These are phyloP conservation scores for Alouatta palliata DNA, from an alignment of 2,113 vertebrate species.

Conservation along the genomic window DNA sequence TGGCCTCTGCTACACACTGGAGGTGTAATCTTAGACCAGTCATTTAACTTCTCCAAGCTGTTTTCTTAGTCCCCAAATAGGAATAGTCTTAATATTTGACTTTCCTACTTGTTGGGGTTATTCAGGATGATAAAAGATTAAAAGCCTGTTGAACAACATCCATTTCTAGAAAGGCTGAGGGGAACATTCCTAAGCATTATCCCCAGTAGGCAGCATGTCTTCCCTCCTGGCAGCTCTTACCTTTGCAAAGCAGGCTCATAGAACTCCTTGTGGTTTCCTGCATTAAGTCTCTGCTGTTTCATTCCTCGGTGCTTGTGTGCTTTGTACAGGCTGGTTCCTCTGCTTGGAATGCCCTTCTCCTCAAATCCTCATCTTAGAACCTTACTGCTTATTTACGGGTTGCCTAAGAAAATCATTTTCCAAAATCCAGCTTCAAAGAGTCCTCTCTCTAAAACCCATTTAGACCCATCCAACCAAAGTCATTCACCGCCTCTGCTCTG, in stretches of 20 bases:
- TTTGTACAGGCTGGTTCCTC: not conserved
- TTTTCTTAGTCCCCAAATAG: not conserved
- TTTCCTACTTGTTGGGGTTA: not conserved
- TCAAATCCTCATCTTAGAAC: not conserved
- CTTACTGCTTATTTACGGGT: not conserved
- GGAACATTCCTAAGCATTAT: not conserved
- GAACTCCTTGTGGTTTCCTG: not conserved
- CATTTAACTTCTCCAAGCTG: not conserved
- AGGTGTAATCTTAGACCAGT: not conserved
- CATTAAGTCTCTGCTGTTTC: not conserved
- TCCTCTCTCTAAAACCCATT: not conserved
- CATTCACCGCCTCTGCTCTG: accelerated
- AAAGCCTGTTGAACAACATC: not conserved
- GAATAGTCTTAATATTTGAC: not conserved
- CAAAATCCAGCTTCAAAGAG: not conserved
- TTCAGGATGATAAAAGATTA: not conserved
- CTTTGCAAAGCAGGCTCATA: not conserved
- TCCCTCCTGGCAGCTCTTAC: not conserved
- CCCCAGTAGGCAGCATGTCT: not conserved
- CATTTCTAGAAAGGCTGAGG: not conserved
- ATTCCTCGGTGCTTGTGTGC: not conserved
- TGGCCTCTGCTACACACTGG: not conserved
- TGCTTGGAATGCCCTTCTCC: not conserved
- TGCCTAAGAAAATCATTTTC: not conserved
- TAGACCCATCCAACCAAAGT: not conserved